A percentile compares a stretch with the other conserved stretches of the same genome.
These are phyloP conservation scores for Eupithecia subumbrata DNA, from an alignment of 2,888 invertebrate species.

Conservation along the genomic window DNA sequence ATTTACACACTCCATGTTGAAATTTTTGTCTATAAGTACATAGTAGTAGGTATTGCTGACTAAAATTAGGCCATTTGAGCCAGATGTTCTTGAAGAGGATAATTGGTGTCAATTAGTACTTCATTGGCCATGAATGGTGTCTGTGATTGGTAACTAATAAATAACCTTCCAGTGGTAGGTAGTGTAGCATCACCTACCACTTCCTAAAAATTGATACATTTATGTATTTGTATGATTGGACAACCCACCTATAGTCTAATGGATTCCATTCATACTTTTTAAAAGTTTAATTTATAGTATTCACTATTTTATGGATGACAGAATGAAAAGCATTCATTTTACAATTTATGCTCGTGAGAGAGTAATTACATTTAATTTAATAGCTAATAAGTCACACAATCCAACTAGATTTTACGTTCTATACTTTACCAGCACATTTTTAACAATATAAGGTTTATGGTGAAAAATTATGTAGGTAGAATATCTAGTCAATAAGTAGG, in stretches of 20 bases:
- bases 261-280: background rate
- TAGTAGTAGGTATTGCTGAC: background rate
- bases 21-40: background rate
- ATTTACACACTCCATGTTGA: background rate
- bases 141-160: background rate
- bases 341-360: background rate
- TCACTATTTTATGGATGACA: background rate
- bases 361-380: background rate
- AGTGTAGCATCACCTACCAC: background rate
- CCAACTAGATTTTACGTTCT: background rate
- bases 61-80: slow-evolving; percentile 33
- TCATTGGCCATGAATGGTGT: slow-evolving; percentile 47
- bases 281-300: background rate
- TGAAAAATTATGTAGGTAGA: background rate
- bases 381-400: background rate
- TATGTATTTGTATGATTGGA: background rate
- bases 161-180: background rate
- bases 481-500: background rate
- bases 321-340: background rate
- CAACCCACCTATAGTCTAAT: background rate
- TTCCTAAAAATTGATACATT: background rate
- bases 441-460: background rate
- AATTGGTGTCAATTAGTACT: slow-evolving; percentile 61
- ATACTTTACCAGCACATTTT: background rate
- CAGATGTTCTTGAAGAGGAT: slow-evolving; percentile 45